phyloP scores from a whole-genome alignment of 1,140 invertebrate species.

The Ladona fulva region DNA sequence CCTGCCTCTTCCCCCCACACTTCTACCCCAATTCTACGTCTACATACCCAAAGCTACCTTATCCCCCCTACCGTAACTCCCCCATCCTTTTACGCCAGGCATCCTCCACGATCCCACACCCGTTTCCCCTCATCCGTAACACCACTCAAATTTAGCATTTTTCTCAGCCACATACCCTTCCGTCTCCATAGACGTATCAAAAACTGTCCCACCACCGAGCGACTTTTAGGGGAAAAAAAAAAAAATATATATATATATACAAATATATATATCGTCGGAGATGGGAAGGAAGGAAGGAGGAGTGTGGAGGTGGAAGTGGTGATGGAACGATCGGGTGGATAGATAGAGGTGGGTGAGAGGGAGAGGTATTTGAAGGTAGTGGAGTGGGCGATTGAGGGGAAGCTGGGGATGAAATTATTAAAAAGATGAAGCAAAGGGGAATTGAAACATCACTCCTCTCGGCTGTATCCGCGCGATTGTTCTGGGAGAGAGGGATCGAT shows the following conservation, averaged over 20 bases:
- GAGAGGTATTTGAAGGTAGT: background rate
- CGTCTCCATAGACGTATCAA: background rate
- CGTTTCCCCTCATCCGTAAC: background rate
- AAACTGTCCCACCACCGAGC: background rate
- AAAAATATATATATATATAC: too few relatives aligned
- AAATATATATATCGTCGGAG: too few relatives aligned
- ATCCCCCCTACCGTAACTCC: background rate
- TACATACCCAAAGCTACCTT: background rate
- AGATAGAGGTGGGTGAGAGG: background rate
- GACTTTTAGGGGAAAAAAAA: too few relatives aligned
- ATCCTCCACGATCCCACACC: background rate
- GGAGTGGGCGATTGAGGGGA: background rate
- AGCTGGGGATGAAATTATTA: background rate
- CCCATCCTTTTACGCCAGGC: background rate
- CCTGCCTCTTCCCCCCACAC: background rate
- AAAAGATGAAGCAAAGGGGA: conserved; percentile 5
- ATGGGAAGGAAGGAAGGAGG: background rate
- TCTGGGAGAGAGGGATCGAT: background rate
- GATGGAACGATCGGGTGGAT: background rate
- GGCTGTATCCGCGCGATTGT: background rate
- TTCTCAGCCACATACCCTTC: background rate
- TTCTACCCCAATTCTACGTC: background rate
- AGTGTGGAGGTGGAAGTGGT: background rate
- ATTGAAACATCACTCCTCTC: conserved; percentile 1
- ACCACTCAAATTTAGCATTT: background rate